Conservation (phyloP, 2,888 invertebrate genomes). For the Candidula unifasciata region DNA sequence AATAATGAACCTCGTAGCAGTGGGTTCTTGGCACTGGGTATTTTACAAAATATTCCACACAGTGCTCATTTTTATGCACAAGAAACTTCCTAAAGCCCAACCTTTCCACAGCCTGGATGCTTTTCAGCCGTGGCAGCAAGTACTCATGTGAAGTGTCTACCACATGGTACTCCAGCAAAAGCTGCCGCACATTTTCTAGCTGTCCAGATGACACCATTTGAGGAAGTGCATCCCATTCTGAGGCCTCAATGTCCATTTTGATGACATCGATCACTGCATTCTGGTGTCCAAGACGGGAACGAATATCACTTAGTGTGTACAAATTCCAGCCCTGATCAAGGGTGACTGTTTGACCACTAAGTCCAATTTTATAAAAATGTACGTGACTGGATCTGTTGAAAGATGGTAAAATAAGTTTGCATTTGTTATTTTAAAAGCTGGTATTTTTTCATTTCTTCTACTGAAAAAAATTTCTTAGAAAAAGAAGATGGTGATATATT, state of each 20-base stretch:
- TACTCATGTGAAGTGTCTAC: background rate
- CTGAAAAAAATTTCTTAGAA: background rate
- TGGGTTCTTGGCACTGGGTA: slow-evolving; percentile 30
- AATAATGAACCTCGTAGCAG: slow-evolving; percentile 49
- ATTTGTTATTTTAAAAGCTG: background rate
- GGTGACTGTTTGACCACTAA: slow-evolving; percentile 8
- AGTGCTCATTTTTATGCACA: slow-evolving; percentile 28
- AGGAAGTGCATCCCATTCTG: slow-evolving; percentile 50
- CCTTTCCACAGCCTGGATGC: slow-evolving; percentile 31
- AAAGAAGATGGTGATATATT: too few relatives aligned
- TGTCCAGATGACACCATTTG: slow-evolving; percentile 42
- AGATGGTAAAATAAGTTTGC: background rate
- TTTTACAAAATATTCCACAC: background rate
- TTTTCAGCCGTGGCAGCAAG: slow-evolving; percentile 18
- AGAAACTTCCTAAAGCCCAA: slow-evolving; percentile 44
- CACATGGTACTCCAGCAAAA: slow-evolving; percentile 51
- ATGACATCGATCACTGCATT: slow-evolving; percentile 44
- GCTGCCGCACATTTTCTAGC: slow-evolving; percentile 43
- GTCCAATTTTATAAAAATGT: slow-evolving; percentile 43
- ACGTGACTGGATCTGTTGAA: slow-evolving; percentile 16
- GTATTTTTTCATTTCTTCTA: background rate
- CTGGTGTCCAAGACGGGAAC: slow-evolving; percentile 28
- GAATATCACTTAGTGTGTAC: slow-evolving; percentile 23
- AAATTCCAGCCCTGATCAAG: slow-evolving; percentile 4
- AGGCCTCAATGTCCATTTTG: slow-evolving; percentile 53